Evolutionary conservation across 2,113 vertebrate genomes (phyloP).

Genomic region (Lophotis ruficrista): DNA sequence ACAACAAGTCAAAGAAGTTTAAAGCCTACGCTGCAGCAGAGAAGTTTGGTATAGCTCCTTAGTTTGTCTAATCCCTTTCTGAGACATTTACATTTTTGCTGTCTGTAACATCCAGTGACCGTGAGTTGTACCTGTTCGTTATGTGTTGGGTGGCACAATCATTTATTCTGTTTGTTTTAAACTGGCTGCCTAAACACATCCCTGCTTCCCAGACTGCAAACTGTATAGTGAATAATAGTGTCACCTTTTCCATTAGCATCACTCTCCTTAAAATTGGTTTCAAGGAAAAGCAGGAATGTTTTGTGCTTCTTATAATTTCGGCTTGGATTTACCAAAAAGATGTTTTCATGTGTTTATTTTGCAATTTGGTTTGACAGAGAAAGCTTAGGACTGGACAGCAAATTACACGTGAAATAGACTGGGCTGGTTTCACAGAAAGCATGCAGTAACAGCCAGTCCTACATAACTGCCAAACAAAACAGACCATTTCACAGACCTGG

Average conservation of each 20-base stretch:
- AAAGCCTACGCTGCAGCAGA: not conserved
- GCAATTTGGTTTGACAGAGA: not conserved
- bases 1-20: not conserved
- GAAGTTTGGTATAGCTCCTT: not conserved
- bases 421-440: not conserved
- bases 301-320: not conserved
- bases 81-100: not conserved
- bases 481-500: not conserved
- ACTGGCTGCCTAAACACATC: not conserved
- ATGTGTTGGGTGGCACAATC: not conserved
- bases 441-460: not conserved
- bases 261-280: not conserved
- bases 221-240: not conserved
- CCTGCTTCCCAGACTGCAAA: not conserved
- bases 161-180: not conserved
- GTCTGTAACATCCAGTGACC: not conserved
- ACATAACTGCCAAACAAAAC: not conserved
- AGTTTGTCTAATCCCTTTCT: not conserved
- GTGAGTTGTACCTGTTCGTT: not conserved
- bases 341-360: not conserved
- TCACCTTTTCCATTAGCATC: not conserved
- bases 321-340: not conserved
- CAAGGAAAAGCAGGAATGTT: not conserved
- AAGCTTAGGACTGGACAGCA: not conserved
- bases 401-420: not conserved